Evolutionary conservation across 2,113 vertebrate species (phyloP), one percentile per base, ranked within the genome.

Genomic region (Laticauda colubrina): DNA sequence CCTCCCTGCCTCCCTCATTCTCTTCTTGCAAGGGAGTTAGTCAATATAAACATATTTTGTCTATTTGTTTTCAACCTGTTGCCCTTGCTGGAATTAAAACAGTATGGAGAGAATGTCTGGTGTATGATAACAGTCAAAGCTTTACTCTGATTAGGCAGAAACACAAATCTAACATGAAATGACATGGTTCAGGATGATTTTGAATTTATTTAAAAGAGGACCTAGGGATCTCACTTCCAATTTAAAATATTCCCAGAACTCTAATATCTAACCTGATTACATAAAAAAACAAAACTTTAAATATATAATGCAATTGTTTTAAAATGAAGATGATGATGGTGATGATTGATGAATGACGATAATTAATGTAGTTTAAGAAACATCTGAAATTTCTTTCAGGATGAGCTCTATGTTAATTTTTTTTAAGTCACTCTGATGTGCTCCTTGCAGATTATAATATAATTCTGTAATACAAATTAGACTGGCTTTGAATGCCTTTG

Each of bases 391-490:
- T 87, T 87, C 93, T 95, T 97, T 94, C 92, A 91, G 95, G 96
- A 96, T 93, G 93, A 95, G 94, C 93, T 94, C 95, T 93, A 92
- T 85, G 55, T 96, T 97, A 95, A 97, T 96, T 97, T 96, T 97
- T 95, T 95, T 96, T 96, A 96, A 97, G 96, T 95, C 96, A 56
- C 92, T 94, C 91, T 91, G 96, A 97, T 94, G 94, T 93, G 94
- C 92, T 56, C 95, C 95, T 96, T 95, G 96, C 95, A 89, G 64
- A 95, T 96, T 96, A 95, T 94, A 96, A 96, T 94, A 92, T 95
- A 97, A 96, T 97, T 97, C 96, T 96, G 95, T 97, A 96, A 95
- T 96, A 97, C 96, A 97, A 97, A 97, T 97, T 97, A 97, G 97
- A 95, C 96, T 95, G 93, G 97, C 94, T 96, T 96, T 95, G 95